Base-by-base conservation (phyloP, 1,140 invertebrate species). In the Leptonema lineaticorne region DNA sequence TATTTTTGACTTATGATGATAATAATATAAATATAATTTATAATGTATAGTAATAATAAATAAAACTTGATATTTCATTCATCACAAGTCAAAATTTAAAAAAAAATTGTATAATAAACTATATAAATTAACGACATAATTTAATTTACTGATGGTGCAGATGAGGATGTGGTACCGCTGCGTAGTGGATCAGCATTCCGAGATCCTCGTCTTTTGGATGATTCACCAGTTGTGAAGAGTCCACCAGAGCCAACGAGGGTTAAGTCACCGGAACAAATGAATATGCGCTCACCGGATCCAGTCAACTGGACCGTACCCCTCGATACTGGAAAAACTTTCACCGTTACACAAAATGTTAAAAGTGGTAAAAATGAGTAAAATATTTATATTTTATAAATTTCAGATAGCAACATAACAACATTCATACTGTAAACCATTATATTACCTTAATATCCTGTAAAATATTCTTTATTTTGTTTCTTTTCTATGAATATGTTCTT, bases 261-360 rank as follows among this genome's bases (percentile, higher is more conserved):
- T 62, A 95, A 95, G 82, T 95, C 93, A 1, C 94, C 94, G 5
- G 94, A 96, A 79, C 92, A 95, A 77, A 91, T 93, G 81, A 88
- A 94, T 74, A 92, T 95, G 87, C 87, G 92, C 57, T 94, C 92
- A 8, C 93, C 93, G 5, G 92, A 94, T 79, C 92, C 92, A 59
- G 93, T 95, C 74, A 95, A 95, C 79, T 96, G 94, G 94, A 95
- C 92, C 20, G 93, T 96, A 64, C 93, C 93, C 53, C 84, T 96
- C 71, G 93, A 96, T 78, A 95, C 92, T 67, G 92, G 92, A 68
- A 94, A 94, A 83, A 94, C 92, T 6, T 94, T 95, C 79, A 94
- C 92, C 46, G 92, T 94, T 71, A 94, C 92, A 30, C 92, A 94
- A 82, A 94, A 94, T 81, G 90, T 94, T 72, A 88, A 89, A 79